Evolutionary conservation across 2,113 vertebrate genomes (phyloP).

Genomic region (Isurus oxyrinchus): DNA sequence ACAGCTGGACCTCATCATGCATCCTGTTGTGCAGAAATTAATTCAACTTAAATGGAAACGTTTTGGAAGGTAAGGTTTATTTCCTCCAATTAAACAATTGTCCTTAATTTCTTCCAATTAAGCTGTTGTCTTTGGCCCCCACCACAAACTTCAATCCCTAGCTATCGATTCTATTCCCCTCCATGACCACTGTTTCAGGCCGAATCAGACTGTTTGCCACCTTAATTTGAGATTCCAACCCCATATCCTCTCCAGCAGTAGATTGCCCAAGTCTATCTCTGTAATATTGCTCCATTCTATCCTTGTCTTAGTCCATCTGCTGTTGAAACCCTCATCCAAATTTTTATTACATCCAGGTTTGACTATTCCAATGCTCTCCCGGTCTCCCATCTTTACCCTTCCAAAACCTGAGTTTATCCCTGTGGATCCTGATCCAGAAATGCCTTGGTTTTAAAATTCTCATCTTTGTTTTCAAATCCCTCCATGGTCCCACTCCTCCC

Average conservation of each 20-base stretch:
- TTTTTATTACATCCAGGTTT: not conserved
- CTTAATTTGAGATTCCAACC: not conserved
- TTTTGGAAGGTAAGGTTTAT: constrained; percentile 42
- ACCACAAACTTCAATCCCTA: not conserved
- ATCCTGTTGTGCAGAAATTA: constrained; percentile 44
- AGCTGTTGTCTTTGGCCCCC: not conserved
- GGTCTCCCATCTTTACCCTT: not conserved
- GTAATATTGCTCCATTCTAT: not conserved
- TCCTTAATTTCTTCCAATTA: constrained; percentile 20
- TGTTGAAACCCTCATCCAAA: not conserved
- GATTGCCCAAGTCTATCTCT: not conserved
- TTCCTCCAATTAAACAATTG: constrained; percentile 18
- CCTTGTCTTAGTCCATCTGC: not conserved
- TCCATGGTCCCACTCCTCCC: not conserved
- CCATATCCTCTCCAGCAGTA: not conserved
- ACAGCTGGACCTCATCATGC: constrained; percentile 43
- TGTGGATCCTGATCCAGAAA: not conserved
- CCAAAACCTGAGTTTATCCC: not conserved
- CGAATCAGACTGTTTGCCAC: not conserved
- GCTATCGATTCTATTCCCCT: not conserved
- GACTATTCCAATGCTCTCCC: not conserved
- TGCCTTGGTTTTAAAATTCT: not conserved
- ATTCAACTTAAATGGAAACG: constrained; percentile 42
- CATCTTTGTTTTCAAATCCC: not conserved
- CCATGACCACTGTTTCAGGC: not conserved